A percentile compares a stretch with the other conserved stretches of the same genome.
Conservation (phyloP, 1,140 invertebrate species). For the Saxidomus purpurata region DNA sequence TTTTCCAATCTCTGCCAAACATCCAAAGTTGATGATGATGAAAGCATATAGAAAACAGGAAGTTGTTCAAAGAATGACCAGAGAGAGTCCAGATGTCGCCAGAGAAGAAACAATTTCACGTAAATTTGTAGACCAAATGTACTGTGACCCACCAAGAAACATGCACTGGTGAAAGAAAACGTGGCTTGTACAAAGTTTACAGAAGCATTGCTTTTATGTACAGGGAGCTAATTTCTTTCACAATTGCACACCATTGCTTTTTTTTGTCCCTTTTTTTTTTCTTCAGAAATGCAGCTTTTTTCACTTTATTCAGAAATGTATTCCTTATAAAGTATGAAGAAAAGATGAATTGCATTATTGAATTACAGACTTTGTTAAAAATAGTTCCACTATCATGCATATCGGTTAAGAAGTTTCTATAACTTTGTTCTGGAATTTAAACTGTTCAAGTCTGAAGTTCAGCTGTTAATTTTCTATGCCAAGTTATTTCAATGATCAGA, state of each 20-base stretch:
- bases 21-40: background rate
- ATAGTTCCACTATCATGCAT: no score
- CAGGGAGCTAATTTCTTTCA: background rate
- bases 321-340: no score
- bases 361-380: no score
- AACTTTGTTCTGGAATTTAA: no score
- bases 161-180: background rate
- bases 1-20: slow-evolving; percentile 19
- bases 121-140: slow-evolving; percentile 23
- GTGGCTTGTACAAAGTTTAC: background rate
- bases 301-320: no score
- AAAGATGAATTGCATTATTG: no score
- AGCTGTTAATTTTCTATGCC: background rate
- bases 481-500: no score
- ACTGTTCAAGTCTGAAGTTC: background rate
- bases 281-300: no score
- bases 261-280: no score
- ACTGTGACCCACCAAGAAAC: background rate
- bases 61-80: background rate
- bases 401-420: no score
- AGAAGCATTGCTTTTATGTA: background rate
- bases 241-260: background rate
- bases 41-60: background rate
- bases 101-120: slow-evolving; percentile 3
- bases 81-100: background rate